Evolutionary conservation across 2,113 vertebrate species (phyloP).

Genomic region (Pavo muticus): DNA sequence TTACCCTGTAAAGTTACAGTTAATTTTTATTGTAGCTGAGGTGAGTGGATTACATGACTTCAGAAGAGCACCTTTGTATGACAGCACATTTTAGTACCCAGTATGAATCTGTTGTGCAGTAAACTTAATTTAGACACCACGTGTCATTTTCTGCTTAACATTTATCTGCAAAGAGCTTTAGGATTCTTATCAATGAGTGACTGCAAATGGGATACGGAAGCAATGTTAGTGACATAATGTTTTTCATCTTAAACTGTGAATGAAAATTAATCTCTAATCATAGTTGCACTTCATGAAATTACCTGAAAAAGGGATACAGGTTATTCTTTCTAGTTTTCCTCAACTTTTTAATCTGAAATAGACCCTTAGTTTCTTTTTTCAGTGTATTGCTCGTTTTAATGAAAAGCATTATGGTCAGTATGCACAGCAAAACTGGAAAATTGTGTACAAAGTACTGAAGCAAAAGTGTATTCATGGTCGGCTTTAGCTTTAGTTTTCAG

Average conservation of each 20-base stretch:
- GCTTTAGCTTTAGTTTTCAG: background rate
- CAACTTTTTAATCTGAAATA: background rate
- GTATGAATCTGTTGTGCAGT: background rate
- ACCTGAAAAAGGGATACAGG: background rate
- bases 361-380: background rate
- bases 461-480: background rate
- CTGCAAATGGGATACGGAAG: background rate
- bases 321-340: background rate
- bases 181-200: background rate
- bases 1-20: background rate
- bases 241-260: background rate
- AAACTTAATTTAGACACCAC: background rate
- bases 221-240: background rate
- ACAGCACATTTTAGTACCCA: background rate
- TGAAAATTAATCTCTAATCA: background rate
- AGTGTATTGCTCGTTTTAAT: background rate
- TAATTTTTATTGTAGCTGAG: background rate
- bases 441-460: accelerated
- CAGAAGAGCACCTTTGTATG: background rate
- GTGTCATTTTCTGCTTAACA: background rate
- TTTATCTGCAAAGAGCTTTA: background rate
- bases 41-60: background rate
- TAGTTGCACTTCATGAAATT: background rate
- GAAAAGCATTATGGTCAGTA: background rate
- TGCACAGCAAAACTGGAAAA: background rate